Conservation (phyloP, 2,888 invertebrate genomes). For the Thymelicus lineola region DNA sequence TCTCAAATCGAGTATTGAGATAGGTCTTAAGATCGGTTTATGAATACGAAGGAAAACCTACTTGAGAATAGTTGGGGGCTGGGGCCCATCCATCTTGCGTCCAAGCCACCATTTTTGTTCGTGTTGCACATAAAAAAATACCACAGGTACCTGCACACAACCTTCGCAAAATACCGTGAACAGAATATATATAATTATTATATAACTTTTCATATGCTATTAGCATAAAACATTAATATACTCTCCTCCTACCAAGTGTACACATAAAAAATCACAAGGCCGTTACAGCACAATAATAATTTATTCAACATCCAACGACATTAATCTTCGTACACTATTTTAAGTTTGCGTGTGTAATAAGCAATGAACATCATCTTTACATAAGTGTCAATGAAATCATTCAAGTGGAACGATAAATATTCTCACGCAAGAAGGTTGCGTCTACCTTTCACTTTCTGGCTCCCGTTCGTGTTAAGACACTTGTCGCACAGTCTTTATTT, state of each 20-base stretch:
- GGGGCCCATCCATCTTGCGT: too few relatives aligned
- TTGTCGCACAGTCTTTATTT: not conserved
- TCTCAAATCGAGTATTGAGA: too few relatives aligned
- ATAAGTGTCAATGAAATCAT: conserved; percentile 33
- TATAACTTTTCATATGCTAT: conserved; percentile 29
- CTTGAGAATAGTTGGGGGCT: too few relatives aligned
- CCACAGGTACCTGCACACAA: conserved; percentile 3
- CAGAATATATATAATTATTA: conserved; percentile 29
- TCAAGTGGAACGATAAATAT: conserved; percentile 35
- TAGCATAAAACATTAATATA: conserved; percentile 33
- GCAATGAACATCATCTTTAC: conserved; percentile 31
- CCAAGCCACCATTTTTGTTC: too few relatives aligned
- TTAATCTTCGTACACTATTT: conserved; percentile 13
- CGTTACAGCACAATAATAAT: conserved; percentile 7
- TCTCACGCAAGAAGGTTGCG: conserved; percentile 37
- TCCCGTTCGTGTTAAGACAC: conserved; percentile 39
- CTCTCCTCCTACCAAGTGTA: conserved; percentile 20
- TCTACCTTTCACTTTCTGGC: conserved; percentile 45
- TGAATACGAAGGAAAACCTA: too few relatives aligned
- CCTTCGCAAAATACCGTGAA: conserved; percentile 21
- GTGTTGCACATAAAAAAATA: not conserved
- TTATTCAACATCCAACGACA: conserved; percentile 31
- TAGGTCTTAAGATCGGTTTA: too few relatives aligned
- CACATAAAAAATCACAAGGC: conserved; percentile 19
- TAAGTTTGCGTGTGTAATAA: conserved; percentile 25